These are phyloP conservation scores for Pempheris klunzingeri DNA, from an alignment of 2,797 vertebrate species.

Conservation along the genomic window DNA sequence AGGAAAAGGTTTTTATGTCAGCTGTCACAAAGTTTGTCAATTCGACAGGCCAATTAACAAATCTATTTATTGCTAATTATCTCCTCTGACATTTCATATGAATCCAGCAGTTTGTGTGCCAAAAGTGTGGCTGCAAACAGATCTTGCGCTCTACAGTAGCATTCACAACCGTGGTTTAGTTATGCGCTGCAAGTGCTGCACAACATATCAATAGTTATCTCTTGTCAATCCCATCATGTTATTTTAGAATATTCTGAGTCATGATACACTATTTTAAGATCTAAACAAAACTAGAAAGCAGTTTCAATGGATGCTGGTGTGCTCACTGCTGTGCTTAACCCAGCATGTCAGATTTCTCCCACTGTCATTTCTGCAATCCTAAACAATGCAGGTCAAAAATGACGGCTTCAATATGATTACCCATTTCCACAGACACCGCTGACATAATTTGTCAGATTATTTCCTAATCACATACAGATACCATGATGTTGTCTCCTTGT, in stretches of 20 bases:
- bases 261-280: conserved; percentile 20
- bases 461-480: conserved; percentile 8
- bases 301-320: neutral
- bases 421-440: neutral
- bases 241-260: conserved; percentile 32
- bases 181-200: neutral
- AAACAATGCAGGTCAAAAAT: neutral
- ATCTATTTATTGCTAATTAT: no score
- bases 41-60: conserved; percentile 18
- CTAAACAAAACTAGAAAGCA: conserved; percentile 5
- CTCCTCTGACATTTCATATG: conserved; percentile 23
- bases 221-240: conserved; percentile 17
- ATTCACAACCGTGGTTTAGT: conserved; percentile 25
- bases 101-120: neutral
- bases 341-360: neutral
- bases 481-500: neutral
- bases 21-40: conserved; percentile 10
- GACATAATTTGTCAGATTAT: neutral
- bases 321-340: conserved; percentile 2
- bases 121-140: neutral
- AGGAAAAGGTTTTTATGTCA: no score
- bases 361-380: conserved; percentile 4
- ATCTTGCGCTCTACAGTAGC: neutral
- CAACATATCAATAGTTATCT: conserved; percentile 23
- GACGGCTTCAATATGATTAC: neutral